Evolutionary conservation across 2,797 vertebrate species (phyloP).

Genomic region (Gadopsis marmoratus): DNA sequence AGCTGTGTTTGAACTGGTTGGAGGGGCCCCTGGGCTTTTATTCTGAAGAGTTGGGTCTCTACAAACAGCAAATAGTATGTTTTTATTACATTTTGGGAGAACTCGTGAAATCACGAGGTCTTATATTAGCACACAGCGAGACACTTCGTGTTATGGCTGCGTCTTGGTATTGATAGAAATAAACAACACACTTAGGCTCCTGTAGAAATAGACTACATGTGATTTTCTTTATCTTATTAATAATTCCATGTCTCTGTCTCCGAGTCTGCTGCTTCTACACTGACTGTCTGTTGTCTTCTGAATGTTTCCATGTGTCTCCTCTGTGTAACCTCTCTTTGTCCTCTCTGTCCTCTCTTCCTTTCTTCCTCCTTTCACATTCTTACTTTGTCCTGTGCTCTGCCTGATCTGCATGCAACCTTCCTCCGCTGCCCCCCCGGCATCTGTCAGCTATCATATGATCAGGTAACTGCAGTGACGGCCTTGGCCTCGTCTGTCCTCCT

Average conservation of each 20-base stretch:
- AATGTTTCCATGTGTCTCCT: slow-evolving; percentile 44
- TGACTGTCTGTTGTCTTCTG: slow-evolving; percentile 41
- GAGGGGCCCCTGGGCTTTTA: not conserved
- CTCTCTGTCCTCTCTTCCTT: slow-evolving; percentile 46
- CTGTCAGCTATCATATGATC: slow-evolving; percentile 99
- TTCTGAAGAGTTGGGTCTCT: not conserved
- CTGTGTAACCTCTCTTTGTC: slow-evolving; percentile 50
- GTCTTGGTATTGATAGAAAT: not conserved
- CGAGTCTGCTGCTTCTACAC: slow-evolving; percentile 23
- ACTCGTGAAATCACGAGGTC: not conserved
- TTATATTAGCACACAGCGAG: not conserved
- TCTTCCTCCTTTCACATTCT: slow-evolving; percentile 53
- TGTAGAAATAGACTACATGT: not conserved
- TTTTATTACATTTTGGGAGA: not conserved
- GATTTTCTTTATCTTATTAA: not conserved
- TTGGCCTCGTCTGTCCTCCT: slow-evolving; percentile 52
- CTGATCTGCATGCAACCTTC: slow-evolving; percentile 91
- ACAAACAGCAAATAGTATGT: not conserved
- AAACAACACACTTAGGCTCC: not conserved
- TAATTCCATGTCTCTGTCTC: too few relatives aligned
- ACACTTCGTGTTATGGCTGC: not conserved
- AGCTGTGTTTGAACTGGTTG: too few relatives aligned
- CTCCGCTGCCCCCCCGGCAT: slow-evolving; percentile 91
- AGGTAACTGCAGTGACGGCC: slow-evolving; percentile 91
- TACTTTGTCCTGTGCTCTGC: slow-evolving; percentile 81